These are phyloP conservation scores for Cheiracanthium punctorium DNA, from an alignment of 2,888 invertebrate genomes.

Conservation along the genomic window DNA sequence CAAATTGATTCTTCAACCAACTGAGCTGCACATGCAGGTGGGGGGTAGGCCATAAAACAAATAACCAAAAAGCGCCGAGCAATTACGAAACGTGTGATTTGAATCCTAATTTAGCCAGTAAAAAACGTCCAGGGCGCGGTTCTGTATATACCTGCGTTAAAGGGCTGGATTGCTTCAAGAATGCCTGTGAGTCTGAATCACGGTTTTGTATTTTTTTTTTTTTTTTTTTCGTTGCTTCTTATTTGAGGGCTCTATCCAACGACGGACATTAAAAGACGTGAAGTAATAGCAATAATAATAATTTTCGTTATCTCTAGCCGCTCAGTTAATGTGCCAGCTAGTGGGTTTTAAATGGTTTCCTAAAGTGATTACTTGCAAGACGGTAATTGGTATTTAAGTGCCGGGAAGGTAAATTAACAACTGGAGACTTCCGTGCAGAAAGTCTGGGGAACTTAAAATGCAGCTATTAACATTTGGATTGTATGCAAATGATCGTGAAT, in stretches of 20 bases:
- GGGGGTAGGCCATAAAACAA: slow-evolving; percentile 36
- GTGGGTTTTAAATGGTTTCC: not conserved
- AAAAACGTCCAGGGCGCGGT: slow-evolving; percentile 36
- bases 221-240: too few species aligned
- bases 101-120: slow-evolving; percentile 44
- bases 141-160: slow-evolving; percentile 3
- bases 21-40: not conserved
- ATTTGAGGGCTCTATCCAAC: not conserved
- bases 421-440: too few species aligned
- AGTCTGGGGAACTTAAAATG: too few species aligned
- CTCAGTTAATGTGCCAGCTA: not conserved
- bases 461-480: too few species aligned
- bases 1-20: slow-evolving; percentile 40
- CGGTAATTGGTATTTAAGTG: not conserved
- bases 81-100: slow-evolving; percentile 47
- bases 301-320: not conserved
- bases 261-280: not conserved
- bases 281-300: not conserved
- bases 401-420: too few species aligned
- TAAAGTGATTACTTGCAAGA: not conserved
- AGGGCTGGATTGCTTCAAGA: not conserved
- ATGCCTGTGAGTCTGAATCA: not conserved
- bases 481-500: too few species aligned
- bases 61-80: slow-evolving; percentile 36
- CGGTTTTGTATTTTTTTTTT: too few species aligned